phyloP scores from a whole-genome alignment of 2,888 invertebrate species.

The Chaetogeoica ovagalla region DNA sequence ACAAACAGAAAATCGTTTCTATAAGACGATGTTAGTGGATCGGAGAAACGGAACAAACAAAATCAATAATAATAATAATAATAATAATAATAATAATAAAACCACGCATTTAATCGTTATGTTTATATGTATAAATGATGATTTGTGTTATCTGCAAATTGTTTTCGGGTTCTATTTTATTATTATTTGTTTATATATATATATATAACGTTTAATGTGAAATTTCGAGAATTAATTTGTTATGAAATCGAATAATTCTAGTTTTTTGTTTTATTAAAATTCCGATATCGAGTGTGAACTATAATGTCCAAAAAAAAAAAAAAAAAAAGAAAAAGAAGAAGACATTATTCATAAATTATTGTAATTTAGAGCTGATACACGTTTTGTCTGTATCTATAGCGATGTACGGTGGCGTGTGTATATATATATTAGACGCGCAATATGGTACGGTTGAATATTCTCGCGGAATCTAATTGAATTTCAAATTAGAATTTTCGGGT shows the following conservation, averaged over 20 bases:
- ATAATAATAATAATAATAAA: too few species aligned
- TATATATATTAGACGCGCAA: not conserved
- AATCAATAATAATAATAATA: not conserved
- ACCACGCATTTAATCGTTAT: not conserved
- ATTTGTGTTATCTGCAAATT: not conserved
- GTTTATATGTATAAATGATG: too few species aligned
- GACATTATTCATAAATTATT: constrained; percentile 1
- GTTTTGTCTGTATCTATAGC: not conserved
- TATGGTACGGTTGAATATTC: not conserved
- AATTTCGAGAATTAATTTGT: not conserved
- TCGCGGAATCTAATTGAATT: constrained; percentile 19
- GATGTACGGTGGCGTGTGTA: not conserved
- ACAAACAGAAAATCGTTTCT: too few species aligned
- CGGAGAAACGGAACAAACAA: not conserved
- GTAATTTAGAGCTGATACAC: not conserved
- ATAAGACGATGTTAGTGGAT: too few species aligned
- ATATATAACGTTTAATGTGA: not conserved
- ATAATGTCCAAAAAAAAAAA: constrained; percentile 3
- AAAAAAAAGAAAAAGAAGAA: too few species aligned
- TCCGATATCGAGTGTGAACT: not conserved
- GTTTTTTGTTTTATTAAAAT: not conserved
- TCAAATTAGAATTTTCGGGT: constrained; percentile 18
- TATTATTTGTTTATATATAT: too few species aligned
- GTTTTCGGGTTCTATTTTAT: constrained; percentile 5
- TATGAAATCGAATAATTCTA: not conserved